Evolutionary conservation across 2,888 invertebrate genomes (phyloP), one percentile per base, ranked within the genome.

Genomic region (Sipunculus nudus): DNA sequence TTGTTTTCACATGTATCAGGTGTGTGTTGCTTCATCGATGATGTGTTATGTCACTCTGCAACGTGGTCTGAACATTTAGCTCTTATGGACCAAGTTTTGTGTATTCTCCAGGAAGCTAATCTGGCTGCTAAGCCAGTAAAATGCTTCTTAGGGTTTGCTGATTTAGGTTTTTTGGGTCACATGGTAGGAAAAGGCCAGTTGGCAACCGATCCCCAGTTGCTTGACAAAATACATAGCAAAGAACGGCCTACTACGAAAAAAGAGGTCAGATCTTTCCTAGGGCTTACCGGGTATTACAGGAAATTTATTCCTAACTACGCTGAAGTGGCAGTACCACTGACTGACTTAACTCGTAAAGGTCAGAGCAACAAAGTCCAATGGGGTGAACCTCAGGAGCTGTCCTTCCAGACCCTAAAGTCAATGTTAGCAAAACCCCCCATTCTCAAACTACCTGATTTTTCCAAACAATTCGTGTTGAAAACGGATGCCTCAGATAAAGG

Each of bases 401-500:
- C 63, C 8, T 67, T 71, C 28, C 13, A 52, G 1, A 39, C 38
- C 1, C 35, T 71, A 32, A 67, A 62, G 41, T 2, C 16, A 1
- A 25, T 16, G 26, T 32, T 69, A 23, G 35, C 46, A 4, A 48
- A 21, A 8, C 26, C 19, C 1, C 65, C 71, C 2, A 25, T 70
- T 21, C 35, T 70, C 19, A 41, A 25, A n/a, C 52, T 65, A 19
- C 71, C 71, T 19, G 62, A 72, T 45, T 53, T 61, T 16, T 5
- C n/a, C 5, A 29, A 59, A 21, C 58, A 50, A 2, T 61, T 64
- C 26, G 45, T 64, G 8, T 46, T 75, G 8, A 48, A 61, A 35
- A 61, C 62, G 6, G 72, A 75, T 52, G 74, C 70, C 0, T 65
- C 65, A 8, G 52, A 41, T 3, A 54, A 49, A 13, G 74, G 70